Percentiles rank a stretch among this genome's conserved stretches.
phyloP scores from a whole-genome alignment of 64 coral and sea anemone species.

The Montipora foliosa region DNA sequence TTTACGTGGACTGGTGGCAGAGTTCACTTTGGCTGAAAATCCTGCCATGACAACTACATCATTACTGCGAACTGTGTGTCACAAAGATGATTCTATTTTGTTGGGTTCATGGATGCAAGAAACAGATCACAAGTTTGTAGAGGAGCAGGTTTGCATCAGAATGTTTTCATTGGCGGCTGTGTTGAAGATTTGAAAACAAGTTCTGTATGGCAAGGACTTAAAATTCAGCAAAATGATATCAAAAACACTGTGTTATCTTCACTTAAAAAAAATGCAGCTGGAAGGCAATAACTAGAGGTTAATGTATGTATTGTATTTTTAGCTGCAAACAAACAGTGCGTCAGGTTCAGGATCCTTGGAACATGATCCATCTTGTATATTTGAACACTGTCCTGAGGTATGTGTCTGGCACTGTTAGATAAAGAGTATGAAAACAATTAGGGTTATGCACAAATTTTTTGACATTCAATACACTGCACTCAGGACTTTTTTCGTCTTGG shows the following conservation, averaged over 20 bases:
- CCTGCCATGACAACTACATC: slow-evolving; percentile 96
- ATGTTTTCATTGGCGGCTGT: too few species aligned
- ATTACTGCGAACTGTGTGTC: slow-evolving; percentile 90
- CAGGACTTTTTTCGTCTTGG: too few species aligned
- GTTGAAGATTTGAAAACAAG: too few species aligned
- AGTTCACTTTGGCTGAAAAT: slow-evolving; percentile 97
- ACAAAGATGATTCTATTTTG: slow-evolving; percentile 97
- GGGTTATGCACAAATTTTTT: too few species aligned
- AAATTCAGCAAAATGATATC: too few species aligned
- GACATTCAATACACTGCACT: too few species aligned
- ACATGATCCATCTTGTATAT: slow-evolving; percentile 95
- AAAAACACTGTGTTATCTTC: too few species aligned
- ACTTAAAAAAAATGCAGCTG: background rate
- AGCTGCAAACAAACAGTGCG: slow-evolving; percentile 99
- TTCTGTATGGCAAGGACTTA: too few species aligned
- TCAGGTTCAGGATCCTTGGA: slow-evolving; percentile 97
- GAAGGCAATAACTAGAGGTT: too few species aligned
- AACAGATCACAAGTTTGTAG: slow-evolving; percentile 98
- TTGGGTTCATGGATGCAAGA: slow-evolving; percentile 96
- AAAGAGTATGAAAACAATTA: too few species aligned
- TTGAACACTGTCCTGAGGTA: slow-evolving; percentile 92
- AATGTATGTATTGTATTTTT: background rate
- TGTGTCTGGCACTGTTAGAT: background rate
- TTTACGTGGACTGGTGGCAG: slow-evolving; percentile 92
- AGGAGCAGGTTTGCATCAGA: slow-evolving; percentile 84